Evolutionary conservation across 2,113 vertebrate genomes (phyloP).

Genomic region (Podarcis muralis): DNA sequence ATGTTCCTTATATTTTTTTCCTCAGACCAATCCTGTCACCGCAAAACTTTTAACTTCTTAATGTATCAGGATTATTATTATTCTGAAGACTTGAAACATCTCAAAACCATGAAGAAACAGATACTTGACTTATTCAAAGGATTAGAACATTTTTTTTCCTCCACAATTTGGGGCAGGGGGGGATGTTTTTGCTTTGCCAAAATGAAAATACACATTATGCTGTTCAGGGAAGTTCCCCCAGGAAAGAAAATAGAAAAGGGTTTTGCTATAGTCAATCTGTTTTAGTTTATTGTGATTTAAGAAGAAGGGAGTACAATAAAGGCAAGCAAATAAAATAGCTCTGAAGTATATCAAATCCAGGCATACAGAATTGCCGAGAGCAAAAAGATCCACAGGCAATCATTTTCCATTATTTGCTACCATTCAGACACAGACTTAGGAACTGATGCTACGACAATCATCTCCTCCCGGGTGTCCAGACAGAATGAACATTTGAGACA

Average conservation of each 20-base stretch:
- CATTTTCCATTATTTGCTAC: neutral
- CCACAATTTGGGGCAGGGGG: neutral
- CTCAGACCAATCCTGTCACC: neutral
- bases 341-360: neutral
- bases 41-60: neutral
- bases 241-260: neutral
- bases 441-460: neutral
- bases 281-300: slow-evolving; percentile 18
- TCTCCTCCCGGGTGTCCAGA: neutral
- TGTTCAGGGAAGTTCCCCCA: neutral
- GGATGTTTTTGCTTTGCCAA: neutral
- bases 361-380: neutral
- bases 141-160: neutral
- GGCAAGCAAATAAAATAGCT: neutral
- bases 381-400: neutral
- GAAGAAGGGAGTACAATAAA: neutral
- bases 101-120: neutral
- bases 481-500: neutral
- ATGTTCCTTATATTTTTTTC: neutral
- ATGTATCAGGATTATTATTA: neutral
- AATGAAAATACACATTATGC: neutral
- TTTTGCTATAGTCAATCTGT: neutral
- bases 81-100: neutral
- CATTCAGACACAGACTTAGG: neutral
- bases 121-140: neutral